These are phyloP conservation scores for Nasonia oneida DNA, from an alignment of 2,888 invertebrate species.

Conservation along the genomic window DNA sequence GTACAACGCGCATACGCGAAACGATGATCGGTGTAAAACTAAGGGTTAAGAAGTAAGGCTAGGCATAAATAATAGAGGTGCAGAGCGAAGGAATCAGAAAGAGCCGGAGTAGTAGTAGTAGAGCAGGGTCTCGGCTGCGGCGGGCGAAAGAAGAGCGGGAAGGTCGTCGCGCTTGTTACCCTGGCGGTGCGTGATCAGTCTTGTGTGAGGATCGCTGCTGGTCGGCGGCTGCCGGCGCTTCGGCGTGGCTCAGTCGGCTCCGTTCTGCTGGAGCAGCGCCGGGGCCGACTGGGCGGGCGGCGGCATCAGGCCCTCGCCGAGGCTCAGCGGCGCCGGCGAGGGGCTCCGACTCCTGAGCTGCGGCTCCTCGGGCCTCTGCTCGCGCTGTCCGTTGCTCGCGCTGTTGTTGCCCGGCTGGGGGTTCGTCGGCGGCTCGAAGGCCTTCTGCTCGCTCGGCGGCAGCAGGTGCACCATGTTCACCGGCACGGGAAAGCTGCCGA, in stretches of 20 bases:
- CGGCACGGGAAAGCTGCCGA: slow-evolving; percentile 90
- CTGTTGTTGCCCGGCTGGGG: slow-evolving; percentile 76
- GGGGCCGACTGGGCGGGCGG: slow-evolving; percentile 82
- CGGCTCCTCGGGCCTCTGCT: slow-evolving; percentile 46
- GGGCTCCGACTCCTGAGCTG: slow-evolving; percentile 67
- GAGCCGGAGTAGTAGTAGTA: slow-evolving; percentile 53
- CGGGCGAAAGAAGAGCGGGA: slow-evolving; percentile 56
- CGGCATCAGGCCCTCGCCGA: slow-evolving; percentile 75
- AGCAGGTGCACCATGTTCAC: slow-evolving; percentile 91
- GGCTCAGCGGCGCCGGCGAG: slow-evolving; percentile 79
- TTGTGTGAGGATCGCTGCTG: slow-evolving; percentile 62
- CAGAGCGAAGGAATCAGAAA: not conserved
- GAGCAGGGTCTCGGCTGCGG: slow-evolving; percentile 55
- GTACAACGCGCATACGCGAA: no score
- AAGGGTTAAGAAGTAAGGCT: no score
- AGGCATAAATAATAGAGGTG: not conserved
- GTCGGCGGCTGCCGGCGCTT: slow-evolving; percentile 33
- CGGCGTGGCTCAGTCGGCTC: slow-evolving; percentile 84
- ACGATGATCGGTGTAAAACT: no score
- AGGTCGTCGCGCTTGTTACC: slow-evolving; percentile 67
- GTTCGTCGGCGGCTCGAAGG: slow-evolving; percentile 81
- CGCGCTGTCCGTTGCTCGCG: slow-evolving; percentile 55
- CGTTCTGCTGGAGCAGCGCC: slow-evolving; percentile 85
- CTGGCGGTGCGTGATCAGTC: slow-evolving; percentile 69
- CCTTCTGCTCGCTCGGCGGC: slow-evolving; percentile 88